Evolutionary conservation across 2,113 vertebrate genomes (phyloP), one percentile per base, ranked within the genome.

Genomic region (Hiodon tergisus): DNA sequence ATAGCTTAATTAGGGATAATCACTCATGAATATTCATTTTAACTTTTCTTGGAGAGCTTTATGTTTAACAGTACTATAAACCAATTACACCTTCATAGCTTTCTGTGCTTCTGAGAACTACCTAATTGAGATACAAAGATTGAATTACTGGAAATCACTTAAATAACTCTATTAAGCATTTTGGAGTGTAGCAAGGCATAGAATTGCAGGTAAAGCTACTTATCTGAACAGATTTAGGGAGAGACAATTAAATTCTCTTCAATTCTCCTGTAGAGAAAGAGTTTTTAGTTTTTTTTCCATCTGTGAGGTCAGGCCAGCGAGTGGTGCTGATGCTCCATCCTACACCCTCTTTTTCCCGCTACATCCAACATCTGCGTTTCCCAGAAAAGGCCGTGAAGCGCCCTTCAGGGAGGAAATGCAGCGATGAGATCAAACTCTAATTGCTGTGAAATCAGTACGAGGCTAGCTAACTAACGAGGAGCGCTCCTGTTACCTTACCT

Each of bases 181-280:
- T 59, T 47, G 7, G 70, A 14, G 46, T 17, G 13, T 31, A 71
- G 3, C 10, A 4, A 71, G 53, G 69, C 59, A 47, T 46, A 13
- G 10, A 10, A 47, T 14, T 16, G 9, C 14, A 58, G 31, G 58
- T 71, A 6, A 59, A 50, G 13, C 4, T 57, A 59, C 4, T 60
- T 60, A 57, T 71, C 70, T 50, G 70, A 71, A 60, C 60, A 9
- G 31, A 71, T 60, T 57, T 71, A 9, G 55, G 16, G 13, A n/a
- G 10, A 59, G 17, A n/a, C 11, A 17, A 69, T 54, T 9, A 3
- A 0, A 6, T 17, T 10, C 14, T 16, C 13, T 4, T 13, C 58
- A 5, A 4, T 59, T 59, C 60, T 48, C 31, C 53, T 71, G 16
- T 46, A 2, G 0, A 46, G 5, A 11, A 1, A 63, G 14, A 63